These are phyloP conservation scores for Synanthedon myopaeformis DNA, from an alignment of 2,888 invertebrate genomes.

Conservation along the genomic window DNA sequence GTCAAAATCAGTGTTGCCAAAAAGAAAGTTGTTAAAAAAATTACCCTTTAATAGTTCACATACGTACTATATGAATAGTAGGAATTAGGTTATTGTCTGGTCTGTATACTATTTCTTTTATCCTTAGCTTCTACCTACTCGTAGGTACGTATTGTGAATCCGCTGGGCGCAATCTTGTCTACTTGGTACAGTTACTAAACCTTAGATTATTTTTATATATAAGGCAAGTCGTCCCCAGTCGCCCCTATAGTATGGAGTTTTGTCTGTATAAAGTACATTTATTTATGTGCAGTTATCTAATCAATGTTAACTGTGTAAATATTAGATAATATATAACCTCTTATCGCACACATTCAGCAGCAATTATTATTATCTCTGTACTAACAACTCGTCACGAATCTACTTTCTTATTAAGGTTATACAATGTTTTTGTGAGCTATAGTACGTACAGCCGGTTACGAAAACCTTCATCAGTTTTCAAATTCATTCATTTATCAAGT, in stretches of 20 bases:
- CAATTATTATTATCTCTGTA: constrained; percentile 62
- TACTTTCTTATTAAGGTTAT: constrained; percentile 30
- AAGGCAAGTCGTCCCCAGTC: too few species aligned
- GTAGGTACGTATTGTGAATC: constrained; percentile 4
- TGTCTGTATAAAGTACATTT: neutral
- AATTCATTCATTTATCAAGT: too few species aligned
- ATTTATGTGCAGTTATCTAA: constrained; percentile 38
- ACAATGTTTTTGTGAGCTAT: too few species aligned
- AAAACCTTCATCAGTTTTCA: too few species aligned
- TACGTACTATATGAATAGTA: too few species aligned
- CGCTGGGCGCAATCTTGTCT: neutral
- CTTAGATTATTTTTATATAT: too few species aligned
- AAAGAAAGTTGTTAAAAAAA: too few species aligned
- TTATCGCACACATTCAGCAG: constrained; percentile 57
- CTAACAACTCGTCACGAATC: constrained; percentile 38
- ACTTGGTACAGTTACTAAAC: neutral
- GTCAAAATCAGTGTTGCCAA: too few species aligned
- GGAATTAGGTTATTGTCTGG: neutral
- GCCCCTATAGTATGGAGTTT: neutral
- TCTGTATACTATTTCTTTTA: constrained; percentile 6
- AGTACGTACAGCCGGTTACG: too few species aligned
- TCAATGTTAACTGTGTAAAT: constrained; percentile 48
- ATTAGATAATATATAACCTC: constrained; percentile 51
- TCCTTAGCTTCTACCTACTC: too few species aligned
- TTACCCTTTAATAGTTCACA: too few species aligned